Conservation (phyloP, 2,113 vertebrate species). For the Morone chrysops region DNA sequence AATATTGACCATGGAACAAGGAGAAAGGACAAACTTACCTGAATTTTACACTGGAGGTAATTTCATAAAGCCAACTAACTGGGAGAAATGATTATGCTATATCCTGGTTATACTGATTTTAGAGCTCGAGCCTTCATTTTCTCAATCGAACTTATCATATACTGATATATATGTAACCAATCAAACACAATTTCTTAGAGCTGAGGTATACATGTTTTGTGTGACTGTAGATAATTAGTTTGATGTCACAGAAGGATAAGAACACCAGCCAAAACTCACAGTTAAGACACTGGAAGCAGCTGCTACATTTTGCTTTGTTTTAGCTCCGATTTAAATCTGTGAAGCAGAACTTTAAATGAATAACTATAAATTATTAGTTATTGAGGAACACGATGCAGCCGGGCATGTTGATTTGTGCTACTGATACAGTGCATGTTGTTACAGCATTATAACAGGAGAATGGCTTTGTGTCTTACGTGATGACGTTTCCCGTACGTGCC, state of each 20-base stretch:
- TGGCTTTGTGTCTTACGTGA: conserved; percentile 14
- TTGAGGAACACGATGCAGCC: background rate
- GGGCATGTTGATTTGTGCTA: background rate
- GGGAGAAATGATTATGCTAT: background rate
- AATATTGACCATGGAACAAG: conserved; percentile 3
- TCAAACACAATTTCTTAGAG: background rate
- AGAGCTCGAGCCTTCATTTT: background rate
- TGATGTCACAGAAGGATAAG: background rate
- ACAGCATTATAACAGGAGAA: background rate
- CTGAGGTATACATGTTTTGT: background rate
- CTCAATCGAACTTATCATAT: background rate
- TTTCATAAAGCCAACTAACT: background rate
- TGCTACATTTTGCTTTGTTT: background rate
- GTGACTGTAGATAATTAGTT: background rate
- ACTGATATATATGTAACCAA: background rate
- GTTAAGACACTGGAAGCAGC: background rate
- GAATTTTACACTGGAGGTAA: background rate
- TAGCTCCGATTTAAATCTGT: background rate
- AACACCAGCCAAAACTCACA: background rate
- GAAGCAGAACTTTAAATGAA: background rate
- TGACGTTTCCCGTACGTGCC: conserved; percentile 37
- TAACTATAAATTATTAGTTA: background rate
- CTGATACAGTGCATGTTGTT: background rate
- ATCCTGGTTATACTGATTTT: background rate
- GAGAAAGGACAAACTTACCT: too few relatives aligned